Percentiles rank a stretch among this genome's conserved stretches.
phyloP scores from a whole-genome alignment of 2,888 invertebrate species.

The Dusona sp. region DNA sequence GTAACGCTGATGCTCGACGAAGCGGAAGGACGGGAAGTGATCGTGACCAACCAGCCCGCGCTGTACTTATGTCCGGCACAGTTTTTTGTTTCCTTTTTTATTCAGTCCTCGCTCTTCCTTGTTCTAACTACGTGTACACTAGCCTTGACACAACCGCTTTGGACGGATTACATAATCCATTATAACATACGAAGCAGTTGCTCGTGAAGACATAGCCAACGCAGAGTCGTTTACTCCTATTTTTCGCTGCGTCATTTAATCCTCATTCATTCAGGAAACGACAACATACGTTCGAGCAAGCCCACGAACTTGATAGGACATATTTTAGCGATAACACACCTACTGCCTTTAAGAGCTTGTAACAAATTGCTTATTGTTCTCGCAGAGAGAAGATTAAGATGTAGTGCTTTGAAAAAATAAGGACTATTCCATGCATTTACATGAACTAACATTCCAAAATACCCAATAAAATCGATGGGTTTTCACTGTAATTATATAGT shows the following conservation, averaged over 20 bases:
- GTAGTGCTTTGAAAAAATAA: not conserved
- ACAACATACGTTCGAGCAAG: constrained; percentile 24
- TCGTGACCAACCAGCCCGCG: constrained; percentile 76
- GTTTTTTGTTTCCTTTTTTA: constrained; percentile 44
- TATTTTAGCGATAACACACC: constrained; percentile 22
- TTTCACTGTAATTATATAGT: too few species aligned
- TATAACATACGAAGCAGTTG: constrained; percentile 43
- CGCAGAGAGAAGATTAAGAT: not conserved
- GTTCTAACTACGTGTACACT: constrained; percentile 69
- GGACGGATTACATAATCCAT: constrained; percentile 67
- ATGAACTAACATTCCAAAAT: not conserved
- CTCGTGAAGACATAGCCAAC: constrained; percentile 24
- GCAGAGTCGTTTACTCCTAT: constrained; percentile 1
- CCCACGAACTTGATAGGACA: constrained; percentile 18
- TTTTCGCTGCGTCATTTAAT: constrained; percentile 48
- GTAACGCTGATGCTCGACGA: constrained; percentile 49
- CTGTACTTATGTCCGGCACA: constrained; percentile 74
- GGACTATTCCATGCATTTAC: not conserved
- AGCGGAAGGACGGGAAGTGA: constrained; percentile 76
- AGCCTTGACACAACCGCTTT: constrained; percentile 58
- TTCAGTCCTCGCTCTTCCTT: constrained; percentile 6
- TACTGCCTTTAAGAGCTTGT: not conserved
- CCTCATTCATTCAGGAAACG: constrained; percentile 38
- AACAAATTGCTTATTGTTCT: not conserved
- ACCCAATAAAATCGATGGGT: too few species aligned